Conservation (phyloP, 2,113 vertebrate genomes). For the Percopsis transmontana region DNA sequence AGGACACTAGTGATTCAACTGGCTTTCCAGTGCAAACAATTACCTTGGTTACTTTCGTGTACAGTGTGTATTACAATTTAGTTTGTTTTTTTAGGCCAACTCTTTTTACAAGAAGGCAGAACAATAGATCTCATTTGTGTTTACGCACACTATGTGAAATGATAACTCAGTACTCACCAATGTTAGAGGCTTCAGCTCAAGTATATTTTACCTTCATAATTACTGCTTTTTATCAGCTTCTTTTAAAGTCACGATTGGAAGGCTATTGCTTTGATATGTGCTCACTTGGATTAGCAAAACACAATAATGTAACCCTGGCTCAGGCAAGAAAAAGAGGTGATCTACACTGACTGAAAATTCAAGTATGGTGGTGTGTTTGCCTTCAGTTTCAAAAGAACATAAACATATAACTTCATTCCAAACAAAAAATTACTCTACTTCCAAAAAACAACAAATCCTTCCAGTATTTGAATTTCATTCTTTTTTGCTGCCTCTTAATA, state of each 20-base stretch:
- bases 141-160: constrained; percentile 52
- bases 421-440: constrained; percentile 37
- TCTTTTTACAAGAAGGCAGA: constrained; percentile 37
- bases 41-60: constrained; percentile 48
- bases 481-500: constrained; percentile 67
- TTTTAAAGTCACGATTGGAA: constrained; percentile 39
- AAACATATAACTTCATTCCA: constrained; percentile 50
- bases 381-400: constrained; percentile 37
- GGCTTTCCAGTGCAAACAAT: constrained; percentile 32
- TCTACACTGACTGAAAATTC: not conserved
- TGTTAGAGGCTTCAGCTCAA: constrained; percentile 49
- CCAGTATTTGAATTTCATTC: constrained; percentile 70
- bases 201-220: constrained; percentile 18
- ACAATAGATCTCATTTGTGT: constrained; percentile 16
- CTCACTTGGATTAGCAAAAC: constrained; percentile 26
- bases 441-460: constrained; percentile 45
- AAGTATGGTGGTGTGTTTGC: constrained; percentile 34
- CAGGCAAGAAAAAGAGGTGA: constrained; percentile 28
- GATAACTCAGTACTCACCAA: constrained; percentile 61
- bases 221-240: constrained; percentile 26
- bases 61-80: constrained; percentile 31
- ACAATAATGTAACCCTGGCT: constrained; percentile 18
- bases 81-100: constrained; percentile 12
- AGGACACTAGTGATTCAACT: constrained; percentile 38
- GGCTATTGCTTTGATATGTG: constrained; percentile 36